Evolutionary conservation across 2,797 vertebrate species (phyloP).

Genomic region (Sebastes jordani): DNA sequence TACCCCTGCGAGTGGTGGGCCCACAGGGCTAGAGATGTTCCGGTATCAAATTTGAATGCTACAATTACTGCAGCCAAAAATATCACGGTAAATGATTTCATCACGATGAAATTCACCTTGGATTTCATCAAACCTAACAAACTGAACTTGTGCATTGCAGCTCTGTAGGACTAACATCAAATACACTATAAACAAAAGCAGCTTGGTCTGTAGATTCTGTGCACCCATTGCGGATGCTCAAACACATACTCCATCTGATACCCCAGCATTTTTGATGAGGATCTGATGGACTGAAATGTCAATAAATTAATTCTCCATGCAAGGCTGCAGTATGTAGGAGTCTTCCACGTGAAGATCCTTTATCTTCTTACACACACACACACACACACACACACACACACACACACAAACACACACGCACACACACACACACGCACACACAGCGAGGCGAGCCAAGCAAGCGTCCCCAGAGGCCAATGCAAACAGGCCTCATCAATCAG

Average conservation of each 20-base stretch:
- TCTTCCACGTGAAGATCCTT: constrained; percentile 24
- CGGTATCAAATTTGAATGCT: not conserved
- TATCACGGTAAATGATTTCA: too few species aligned
- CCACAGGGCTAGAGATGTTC: not conserved
- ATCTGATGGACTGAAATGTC: constrained; percentile 27
- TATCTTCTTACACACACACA: constrained; percentile 15
- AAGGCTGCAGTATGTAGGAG: constrained; percentile 5
- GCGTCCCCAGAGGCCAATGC: constrained; percentile 47
- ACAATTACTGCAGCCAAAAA: not conserved
- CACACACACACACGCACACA: constrained; percentile 1
- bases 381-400: constrained; percentile 2
- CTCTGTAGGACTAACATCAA: not conserved
- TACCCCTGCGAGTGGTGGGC: too few species aligned
- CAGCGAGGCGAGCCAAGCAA: constrained; percentile 13
- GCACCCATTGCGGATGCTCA: not conserved
- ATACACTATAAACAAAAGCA: not conserved
- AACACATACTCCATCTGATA: not conserved
- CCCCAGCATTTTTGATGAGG: constrained; percentile 2
- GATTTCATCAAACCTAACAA: not conserved
- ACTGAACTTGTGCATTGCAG: not conserved
- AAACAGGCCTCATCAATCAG: constrained; percentile 77
- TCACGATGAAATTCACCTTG: not conserved
- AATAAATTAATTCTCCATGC: constrained; percentile 13
- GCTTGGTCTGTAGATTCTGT: not conserved
- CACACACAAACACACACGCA: not conserved